A percentile compares a stretch with the other conserved stretches of the same genome.
Evolutionary conservation across 2,113 vertebrate species (phyloP).

Genomic region (Ictalurus punctatus): DNA sequence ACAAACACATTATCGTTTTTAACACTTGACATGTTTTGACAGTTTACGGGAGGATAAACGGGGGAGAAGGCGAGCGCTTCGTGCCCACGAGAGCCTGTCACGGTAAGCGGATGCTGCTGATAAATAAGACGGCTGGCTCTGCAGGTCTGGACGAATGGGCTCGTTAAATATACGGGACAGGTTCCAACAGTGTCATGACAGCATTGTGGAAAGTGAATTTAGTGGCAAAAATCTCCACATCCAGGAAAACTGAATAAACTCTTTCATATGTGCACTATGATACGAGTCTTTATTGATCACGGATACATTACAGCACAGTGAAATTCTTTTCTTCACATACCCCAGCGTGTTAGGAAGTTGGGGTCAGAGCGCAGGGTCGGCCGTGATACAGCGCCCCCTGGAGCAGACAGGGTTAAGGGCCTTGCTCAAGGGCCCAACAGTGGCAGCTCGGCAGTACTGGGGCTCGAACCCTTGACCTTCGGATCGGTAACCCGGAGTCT

Average conservation of each 20-base stretch:
- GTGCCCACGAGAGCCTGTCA: conserved; percentile 25
- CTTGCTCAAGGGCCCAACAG: too few relatives aligned
- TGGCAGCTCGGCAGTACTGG: too few relatives aligned
- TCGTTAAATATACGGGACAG: conserved; percentile 41
- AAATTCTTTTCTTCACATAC: too few relatives aligned
- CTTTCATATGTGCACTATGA: too few relatives aligned
- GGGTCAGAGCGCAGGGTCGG: too few relatives aligned
- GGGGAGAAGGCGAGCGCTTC: not conserved
- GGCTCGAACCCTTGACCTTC: too few relatives aligned
- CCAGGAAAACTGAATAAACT: not conserved
- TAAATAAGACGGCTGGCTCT: conserved; percentile 26
- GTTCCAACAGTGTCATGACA: not conserved
- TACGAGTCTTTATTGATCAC: too few relatives aligned
- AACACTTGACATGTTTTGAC: conserved; percentile 28
- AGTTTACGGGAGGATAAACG: conserved; percentile 35
- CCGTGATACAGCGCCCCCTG: too few relatives aligned
- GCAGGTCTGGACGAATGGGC: conserved; percentile 32
- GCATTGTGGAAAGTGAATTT: conserved; percentile 5
- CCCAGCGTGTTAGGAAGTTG: too few relatives aligned
- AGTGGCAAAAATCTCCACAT: not conserved
- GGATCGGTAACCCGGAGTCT: too few relatives aligned
- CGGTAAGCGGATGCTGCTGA: conserved; percentile 43
- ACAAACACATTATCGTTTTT: not conserved
- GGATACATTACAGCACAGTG: too few relatives aligned
- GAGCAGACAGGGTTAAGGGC: too few relatives aligned